These are phyloP conservation scores for Onychomys arenicola DNA, from an alignment of 2,797 vertebrate species.

Conservation along the genomic window DNA sequence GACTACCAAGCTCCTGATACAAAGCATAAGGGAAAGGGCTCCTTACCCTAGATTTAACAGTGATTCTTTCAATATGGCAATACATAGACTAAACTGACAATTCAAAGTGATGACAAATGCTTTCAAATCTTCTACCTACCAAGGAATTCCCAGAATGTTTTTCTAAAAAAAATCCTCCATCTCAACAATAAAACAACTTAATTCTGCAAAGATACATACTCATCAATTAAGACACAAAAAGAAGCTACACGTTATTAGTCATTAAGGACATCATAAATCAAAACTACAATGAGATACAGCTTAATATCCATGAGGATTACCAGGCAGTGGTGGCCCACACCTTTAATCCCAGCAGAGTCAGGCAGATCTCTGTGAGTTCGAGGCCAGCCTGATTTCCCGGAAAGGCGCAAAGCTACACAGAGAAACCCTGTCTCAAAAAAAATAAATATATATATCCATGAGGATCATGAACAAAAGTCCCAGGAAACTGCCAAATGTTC, in stretches of 20 bases:
- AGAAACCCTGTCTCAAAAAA: too few relatives aligned
- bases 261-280: conserved; percentile 9
- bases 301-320: neutral
- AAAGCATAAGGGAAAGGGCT: neutral
- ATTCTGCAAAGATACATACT: neutral
- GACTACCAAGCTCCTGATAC: conserved; percentile 12
- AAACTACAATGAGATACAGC: conserved; percentile 5
- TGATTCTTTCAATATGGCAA: neutral
- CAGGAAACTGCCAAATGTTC: neutral
- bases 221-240: neutral
- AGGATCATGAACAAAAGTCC: neutral
- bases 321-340: too few relatives aligned
- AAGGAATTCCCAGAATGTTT: neutral
- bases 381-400: too few relatives aligned
- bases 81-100: conserved; percentile 36
- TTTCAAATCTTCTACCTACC: neutral
- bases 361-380: too few relatives aligned
- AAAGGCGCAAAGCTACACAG: too few relatives aligned
- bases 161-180: neutral
- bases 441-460: too few relatives aligned
- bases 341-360: too few relatives aligned
- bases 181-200: neutral
- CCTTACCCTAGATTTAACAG: neutral
- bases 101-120: neutral
- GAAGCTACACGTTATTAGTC: neutral